Evolutionary conservation across 1,140 invertebrate genomes (phyloP).

Genomic region (Adoxophyes honmai): DNA sequence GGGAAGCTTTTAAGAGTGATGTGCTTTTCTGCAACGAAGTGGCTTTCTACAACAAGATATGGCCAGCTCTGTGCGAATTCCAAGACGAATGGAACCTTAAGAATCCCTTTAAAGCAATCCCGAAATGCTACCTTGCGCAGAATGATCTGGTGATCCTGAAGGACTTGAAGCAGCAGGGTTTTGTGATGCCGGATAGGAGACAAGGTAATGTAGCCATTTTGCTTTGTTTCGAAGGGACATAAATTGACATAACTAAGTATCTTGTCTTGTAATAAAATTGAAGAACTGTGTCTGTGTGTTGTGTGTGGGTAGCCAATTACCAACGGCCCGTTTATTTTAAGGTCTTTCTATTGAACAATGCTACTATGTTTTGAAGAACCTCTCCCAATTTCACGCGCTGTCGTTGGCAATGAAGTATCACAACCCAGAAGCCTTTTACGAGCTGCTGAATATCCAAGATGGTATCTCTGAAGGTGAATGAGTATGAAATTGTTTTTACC

Average conservation of each 20-base stretch:
- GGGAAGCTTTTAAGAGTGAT: slow-evolving; percentile 84
- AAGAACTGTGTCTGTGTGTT: no score
- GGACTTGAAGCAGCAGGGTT: slow-evolving; percentile 78
- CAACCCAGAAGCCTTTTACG: slow-evolving; percentile 81
- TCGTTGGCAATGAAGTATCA: slow-evolving; percentile 81
- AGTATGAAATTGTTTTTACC: no score
- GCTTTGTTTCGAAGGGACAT: no score
- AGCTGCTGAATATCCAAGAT: slow-evolving; percentile 74
- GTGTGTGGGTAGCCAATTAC: no score
- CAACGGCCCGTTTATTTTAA: background rate
- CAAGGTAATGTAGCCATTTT: slow-evolving; percentile 44
- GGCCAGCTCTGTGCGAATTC: slow-evolving; percentile 80
- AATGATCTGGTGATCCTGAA: slow-evolving; percentile 82
- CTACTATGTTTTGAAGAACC: slow-evolving; percentile 78
- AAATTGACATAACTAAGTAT: no score
- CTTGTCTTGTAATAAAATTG: no score
- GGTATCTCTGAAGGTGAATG: slow-evolving; percentile 67
- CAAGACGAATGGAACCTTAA: slow-evolving; percentile 69
- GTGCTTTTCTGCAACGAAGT: slow-evolving; percentile 84
- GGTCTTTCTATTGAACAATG: slow-evolving; percentile 79
- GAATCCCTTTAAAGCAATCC: slow-evolving; percentile 79
- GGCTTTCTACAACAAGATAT: slow-evolving; percentile 83
- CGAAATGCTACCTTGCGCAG: slow-evolving; percentile 81
- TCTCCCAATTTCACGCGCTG: slow-evolving; percentile 83
- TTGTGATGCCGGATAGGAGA: slow-evolving; percentile 82